Conservation (phyloP, 2,888 invertebrate species). For the Diploptera punctata region DNA sequence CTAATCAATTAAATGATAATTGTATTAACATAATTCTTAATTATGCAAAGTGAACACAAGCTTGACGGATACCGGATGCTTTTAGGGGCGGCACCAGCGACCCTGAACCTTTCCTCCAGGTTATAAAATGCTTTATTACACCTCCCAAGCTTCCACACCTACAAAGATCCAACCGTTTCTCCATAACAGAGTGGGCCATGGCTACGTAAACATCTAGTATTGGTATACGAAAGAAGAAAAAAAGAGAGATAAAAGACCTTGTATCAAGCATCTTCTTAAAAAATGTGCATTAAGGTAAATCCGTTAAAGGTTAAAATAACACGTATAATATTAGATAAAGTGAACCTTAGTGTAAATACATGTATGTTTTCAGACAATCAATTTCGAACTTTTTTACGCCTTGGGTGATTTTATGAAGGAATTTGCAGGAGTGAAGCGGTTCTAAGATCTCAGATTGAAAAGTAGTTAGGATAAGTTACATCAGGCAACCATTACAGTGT, state of each 20-base stretch:
- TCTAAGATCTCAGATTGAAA: not conserved
- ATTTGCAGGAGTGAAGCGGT: not conserved
- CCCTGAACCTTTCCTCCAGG: not conserved
- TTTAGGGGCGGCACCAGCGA: not conserved
- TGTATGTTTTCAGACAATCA: too few relatives aligned
- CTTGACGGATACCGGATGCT: not conserved
- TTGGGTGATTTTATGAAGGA: not conserved
- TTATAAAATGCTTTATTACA: not conserved
- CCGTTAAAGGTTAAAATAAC: not conserved
- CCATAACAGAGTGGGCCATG: not conserved
- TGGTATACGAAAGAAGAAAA: too few relatives aligned
- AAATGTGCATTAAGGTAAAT: too few relatives aligned
- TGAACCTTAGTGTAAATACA: not conserved
- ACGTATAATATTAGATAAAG: not conserved
- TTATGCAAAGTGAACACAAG: not conserved
- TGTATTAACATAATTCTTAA: not conserved
- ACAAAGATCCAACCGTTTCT: not conserved
- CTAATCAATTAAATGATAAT: too few relatives aligned
- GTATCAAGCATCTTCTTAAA: not conserved
- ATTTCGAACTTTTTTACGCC: not conserved
- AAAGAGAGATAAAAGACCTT: not conserved
- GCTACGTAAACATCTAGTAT: not conserved
- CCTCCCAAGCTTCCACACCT: not conserved
- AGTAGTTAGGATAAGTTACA: too few relatives aligned
- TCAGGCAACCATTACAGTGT: too few relatives aligned